These are phyloP conservation scores for Oscarella lobularis DNA, from an alignment of 37 sponge, comb jelly and placozoan genomes.

Conservation along the genomic window DNA sequence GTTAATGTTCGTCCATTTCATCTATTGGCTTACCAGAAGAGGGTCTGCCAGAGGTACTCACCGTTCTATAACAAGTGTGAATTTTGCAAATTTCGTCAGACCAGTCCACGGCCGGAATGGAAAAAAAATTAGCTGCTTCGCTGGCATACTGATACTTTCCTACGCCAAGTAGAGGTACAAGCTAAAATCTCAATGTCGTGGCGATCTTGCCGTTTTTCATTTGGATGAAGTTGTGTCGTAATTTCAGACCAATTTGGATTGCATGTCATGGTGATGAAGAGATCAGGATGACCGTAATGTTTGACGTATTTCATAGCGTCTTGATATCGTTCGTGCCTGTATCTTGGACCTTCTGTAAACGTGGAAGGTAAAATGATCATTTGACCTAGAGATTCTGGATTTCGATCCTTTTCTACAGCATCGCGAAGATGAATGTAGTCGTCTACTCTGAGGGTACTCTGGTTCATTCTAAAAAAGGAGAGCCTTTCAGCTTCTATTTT, in stretches of 20 bases:
- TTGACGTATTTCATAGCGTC: constrained; percentile 42
- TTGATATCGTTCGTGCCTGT: constrained; percentile 36
- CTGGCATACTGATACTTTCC: too few relatives aligned
- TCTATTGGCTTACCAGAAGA: too few relatives aligned
- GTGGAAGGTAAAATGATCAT: constrained; percentile 40
- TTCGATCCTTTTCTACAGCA: constrained; percentile 20
- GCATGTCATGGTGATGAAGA: constrained; percentile 42
- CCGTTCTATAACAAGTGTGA: too few relatives aligned
- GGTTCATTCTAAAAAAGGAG: background rate
- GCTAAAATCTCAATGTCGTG: too few relatives aligned
- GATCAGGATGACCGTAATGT: constrained; percentile 27
- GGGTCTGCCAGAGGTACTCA: too few relatives aligned
- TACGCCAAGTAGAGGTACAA: too few relatives aligned
- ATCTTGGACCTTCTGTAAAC: constrained; percentile 43
- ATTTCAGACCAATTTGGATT: constrained; percentile 43
- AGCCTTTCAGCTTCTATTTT: constrained; percentile 3
- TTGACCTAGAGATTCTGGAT: constrained; percentile 17
- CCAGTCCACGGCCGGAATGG: too few relatives aligned
- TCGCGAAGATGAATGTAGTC: constrained; percentile 3
- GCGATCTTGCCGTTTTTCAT: too few relatives aligned
- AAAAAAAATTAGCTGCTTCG: too few relatives aligned
- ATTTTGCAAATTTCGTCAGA: too few relatives aligned
- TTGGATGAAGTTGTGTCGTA: too few relatives aligned
- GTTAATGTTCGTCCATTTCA: too few relatives aligned
- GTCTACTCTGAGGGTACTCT: constrained; percentile 12